Evolutionary conservation across 1,140 invertebrate species (phyloP).

Genomic region (Hyphantria cunea): DNA sequence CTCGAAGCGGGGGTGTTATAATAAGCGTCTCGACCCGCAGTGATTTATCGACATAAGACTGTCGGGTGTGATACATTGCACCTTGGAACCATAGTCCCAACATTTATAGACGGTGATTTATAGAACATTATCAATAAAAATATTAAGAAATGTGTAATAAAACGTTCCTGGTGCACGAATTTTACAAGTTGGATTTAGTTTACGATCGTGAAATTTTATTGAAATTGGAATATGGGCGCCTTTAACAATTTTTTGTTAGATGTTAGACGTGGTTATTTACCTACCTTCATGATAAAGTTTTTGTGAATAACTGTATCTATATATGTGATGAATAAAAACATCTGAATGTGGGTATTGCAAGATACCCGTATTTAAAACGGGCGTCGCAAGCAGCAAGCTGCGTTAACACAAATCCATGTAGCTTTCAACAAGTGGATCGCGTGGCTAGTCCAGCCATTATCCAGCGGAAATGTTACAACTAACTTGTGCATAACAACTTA

Average conservation of each 20-base stretch:
- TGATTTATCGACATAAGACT: constrained; percentile 50
- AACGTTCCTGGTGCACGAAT: constrained; percentile 13
- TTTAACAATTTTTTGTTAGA: constrained; percentile 37
- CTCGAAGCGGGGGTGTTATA: constrained; percentile 40
- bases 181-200: constrained; percentile 31
- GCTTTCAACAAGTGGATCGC: constrained; percentile 34
- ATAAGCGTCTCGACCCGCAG: constrained; percentile 42
- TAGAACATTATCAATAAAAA: constrained; percentile 49
- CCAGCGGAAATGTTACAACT: constrained; percentile 33
- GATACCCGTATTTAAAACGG: constrained; percentile 38
- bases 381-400: constrained; percentile 3
- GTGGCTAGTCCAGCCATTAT: constrained; percentile 40
- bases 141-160: constrained; percentile 37
- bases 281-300: constrained; percentile 14
- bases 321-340: constrained; percentile 43
- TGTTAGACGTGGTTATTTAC: constrained; percentile 9
- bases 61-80: constrained; percentile 41
- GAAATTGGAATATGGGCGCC: constrained; percentile 43
- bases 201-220: constrained; percentile 41
- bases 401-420: constrained; percentile 39
- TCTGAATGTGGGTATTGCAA: constrained; percentile 42
- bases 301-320: constrained; percentile 34
- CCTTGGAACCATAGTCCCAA: constrained; percentile 37
- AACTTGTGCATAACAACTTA: constrained; percentile 4
- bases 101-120: constrained; percentile 48